Base-by-base conservation (phyloP, 2,113 vertebrate genomes). In the Chroicocephalus ridibundus region DNA sequence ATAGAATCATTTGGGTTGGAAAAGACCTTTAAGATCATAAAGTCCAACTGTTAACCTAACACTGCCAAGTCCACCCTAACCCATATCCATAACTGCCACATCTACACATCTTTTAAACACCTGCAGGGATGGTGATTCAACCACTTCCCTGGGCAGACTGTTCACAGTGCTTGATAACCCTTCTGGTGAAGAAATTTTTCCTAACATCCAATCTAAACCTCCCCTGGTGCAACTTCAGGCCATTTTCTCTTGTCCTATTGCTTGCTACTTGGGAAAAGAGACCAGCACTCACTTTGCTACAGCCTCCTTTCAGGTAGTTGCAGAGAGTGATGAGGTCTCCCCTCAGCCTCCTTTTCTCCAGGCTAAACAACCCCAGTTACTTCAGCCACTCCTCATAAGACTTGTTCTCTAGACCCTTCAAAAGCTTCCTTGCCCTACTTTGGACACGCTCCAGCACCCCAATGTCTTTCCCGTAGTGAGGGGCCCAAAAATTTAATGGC, bases 391-490 rank as follows among this genome's bases (percentile, higher is more conserved):
- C 52, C 52, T 13, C 54, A 34, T 10, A 11, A 34, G 10, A 15
- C 27, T 40, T 26, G 65, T 60, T 11, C 80, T 68, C 64, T 34
- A 82, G 64, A 19, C 9, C 19, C 20, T 13, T 22, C 46, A 5
- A 9, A 44, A 42, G 29, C 29, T 27, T 7, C 18, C 2, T 2
- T n/a, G 54, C 29, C 36, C 24, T 18, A 15, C 44, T 60, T 20
- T 38, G 52, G 34, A 57, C 46, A 32, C 3, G 4, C 47, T 84
- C 38, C 58, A 36, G 47, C 40, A 2, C 40, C 40, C 57, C 49
- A 3, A 17, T 3, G 4, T 27, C 40, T 3, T 20, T 46, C 47
- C 27, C 11, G 40, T 13, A 7, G 18, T 1, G 8, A 15, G 2
- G 5, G 29, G 3, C 4, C 42, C 51, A 40, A 54, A 65, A 22